Evolutionary conservation across 1,140 invertebrate species (phyloP), one percentile per base, ranked within the genome.

Genomic region (Agrypnia vestita): DNA sequence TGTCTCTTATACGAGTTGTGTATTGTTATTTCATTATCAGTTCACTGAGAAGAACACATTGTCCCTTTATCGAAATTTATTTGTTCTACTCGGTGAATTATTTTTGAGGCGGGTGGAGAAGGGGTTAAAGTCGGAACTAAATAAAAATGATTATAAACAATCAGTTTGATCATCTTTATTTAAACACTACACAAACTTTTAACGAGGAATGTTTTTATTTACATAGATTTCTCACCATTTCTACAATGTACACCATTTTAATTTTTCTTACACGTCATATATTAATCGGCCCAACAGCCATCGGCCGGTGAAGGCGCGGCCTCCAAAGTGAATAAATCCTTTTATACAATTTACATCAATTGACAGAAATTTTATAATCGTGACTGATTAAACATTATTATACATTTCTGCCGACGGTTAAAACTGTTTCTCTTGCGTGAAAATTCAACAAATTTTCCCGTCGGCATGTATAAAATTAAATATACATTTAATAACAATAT

Each of bases 151-250:
- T 15, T 15, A 51, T 15, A 51, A 13, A 51, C 11, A 51, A 51
- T 71, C 67, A 71, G 67, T 79, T 79, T 79, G 77, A 79, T 71
- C 49, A 79, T 79, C 76, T 79, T 79, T 79, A 79, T 73, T 79
- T 72, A 73, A 73, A 74, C 77, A 78, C 77, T 78, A 80, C 72
- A 80, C 61, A 80, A 80, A 59, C 71, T 74, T 76, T 74, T 76
- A 80, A 80, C 73, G 61, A 80, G 78, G 78, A 80, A 80, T 80
- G 78, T 80, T 76, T 79, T 76, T 80, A 80, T 80, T 75, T 80
- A 80, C 78, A 80, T 79, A 79, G 55, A 69, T 69, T 78, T 78
- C 44, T 69, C 55, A 51, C 72, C 51, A 72, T 79, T 35, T 75
- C 71, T 80, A 80, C 25, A 80, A 75, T 80, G 61, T 80, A 74